These are phyloP conservation scores for Agrilus mali DNA, from an alignment of 2,888 invertebrate genomes.

Conservation along the genomic window DNA sequence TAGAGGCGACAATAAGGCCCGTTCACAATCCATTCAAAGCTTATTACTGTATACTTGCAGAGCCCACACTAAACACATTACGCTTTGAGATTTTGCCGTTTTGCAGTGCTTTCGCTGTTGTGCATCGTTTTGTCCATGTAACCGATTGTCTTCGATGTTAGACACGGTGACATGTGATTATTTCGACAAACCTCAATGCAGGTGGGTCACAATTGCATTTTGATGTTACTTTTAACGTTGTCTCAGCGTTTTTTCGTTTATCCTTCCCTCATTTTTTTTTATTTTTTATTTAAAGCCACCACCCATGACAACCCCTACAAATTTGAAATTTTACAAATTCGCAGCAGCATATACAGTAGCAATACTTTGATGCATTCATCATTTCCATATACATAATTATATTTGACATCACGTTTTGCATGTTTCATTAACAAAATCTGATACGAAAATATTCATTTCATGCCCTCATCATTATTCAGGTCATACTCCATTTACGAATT, in stretches of 20 bases:
- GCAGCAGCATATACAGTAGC: too few relatives aligned
- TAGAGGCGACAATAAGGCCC: conserved; percentile 31
- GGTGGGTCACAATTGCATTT: conserved; percentile 19
- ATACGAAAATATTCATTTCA: too few relatives aligned
- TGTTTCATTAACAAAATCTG: too few relatives aligned
- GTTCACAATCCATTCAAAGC: conserved; percentile 22
- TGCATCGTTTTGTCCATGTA: conserved; percentile 22
- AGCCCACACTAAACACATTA: conserved; percentile 19
- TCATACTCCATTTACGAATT: too few relatives aligned
- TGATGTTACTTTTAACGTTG: too few relatives aligned
- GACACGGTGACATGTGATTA: conserved; percentile 27
- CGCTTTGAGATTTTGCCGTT: conserved; percentile 20
- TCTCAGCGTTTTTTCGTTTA: too few relatives aligned
- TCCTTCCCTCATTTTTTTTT: conserved; percentile 10
- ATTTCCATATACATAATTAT: too few relatives aligned
- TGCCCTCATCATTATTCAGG: too few relatives aligned
- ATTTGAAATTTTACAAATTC: too few relatives aligned
- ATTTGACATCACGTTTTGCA: too few relatives aligned
- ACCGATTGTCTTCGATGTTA: conserved; percentile 26
- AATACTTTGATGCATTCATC: too few relatives aligned
- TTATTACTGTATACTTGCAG: conserved; percentile 20
- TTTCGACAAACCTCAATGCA: conserved; percentile 27
- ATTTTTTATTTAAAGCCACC: conserved; percentile 15
- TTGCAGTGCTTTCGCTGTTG: conserved; percentile 23
- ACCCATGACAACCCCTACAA: neutral